Conservation (phyloP, 1,140 invertebrate species). For the Bilobella aurantiaca region DNA sequence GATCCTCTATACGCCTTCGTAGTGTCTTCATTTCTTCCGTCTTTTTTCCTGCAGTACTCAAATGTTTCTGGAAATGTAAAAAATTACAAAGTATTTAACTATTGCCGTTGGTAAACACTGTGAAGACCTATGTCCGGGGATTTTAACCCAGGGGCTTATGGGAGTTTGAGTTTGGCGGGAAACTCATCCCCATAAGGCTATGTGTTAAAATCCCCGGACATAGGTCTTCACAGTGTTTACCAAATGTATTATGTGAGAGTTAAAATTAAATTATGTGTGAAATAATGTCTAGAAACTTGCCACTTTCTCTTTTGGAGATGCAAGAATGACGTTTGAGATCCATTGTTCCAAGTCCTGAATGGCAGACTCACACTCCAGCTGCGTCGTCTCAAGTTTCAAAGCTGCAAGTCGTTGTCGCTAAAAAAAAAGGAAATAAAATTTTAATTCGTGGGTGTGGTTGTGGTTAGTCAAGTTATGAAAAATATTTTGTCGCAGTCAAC, state of each 20-base stretch:
- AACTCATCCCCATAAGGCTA: too few relatives aligned
- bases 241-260: neutral
- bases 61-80: too few relatives aligned
- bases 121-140: too few relatives aligned
- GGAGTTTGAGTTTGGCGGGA: neutral
- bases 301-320: conserved; percentile 8
- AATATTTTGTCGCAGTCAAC: conserved; percentile 33
- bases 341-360: conserved; percentile 27
- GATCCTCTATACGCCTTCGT: conserved; percentile 13
- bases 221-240: too few relatives aligned
- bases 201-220: too few relatives aligned
- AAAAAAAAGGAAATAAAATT: neutral
- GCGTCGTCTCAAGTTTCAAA: conserved; percentile 23
- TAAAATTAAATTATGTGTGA: neutral
- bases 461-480: too few relatives aligned
- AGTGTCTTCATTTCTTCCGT: conserved; percentile 4
- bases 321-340: conserved; percentile 15
- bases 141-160: neutral
- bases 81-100: too few relatives aligned
- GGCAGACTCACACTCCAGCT: conserved; percentile 22
- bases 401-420: conserved; percentile 23
- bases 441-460: too few relatives aligned
- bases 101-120: too few relatives aligned
- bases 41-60: too few relatives aligned
- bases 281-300: neutral